phyloP scores from a whole-genome alignment of 2,113 vertebrate genomes.

The Poecile atricapillus region DNA sequence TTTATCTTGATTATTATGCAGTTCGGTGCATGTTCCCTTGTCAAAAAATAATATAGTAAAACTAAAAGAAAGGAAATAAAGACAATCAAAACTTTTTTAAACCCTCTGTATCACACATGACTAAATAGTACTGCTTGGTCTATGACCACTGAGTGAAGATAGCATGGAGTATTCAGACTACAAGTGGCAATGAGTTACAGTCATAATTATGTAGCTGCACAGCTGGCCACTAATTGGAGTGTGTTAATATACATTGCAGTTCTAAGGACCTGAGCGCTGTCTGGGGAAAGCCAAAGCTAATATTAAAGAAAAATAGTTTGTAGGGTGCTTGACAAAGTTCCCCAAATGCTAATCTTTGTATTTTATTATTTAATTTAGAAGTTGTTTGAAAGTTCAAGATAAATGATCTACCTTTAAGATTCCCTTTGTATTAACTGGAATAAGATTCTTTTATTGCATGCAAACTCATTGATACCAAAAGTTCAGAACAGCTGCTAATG shows the following conservation, averaged over 20 bases:
- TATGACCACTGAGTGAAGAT: neutral
- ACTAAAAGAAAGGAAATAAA: neutral
- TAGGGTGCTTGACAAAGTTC: neutral
- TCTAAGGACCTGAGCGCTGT: neutral
- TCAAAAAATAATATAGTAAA: neutral
- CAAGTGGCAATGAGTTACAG: neutral
- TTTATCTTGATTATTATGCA: neutral
- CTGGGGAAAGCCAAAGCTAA: neutral
- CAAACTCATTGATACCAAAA: constrained; percentile 2
- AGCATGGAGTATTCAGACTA: neutral
- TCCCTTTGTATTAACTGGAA: neutral
- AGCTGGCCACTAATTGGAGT: neutral
- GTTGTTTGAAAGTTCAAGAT: neutral
- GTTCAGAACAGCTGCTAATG: constrained; percentile 21
- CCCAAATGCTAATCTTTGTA: neutral
- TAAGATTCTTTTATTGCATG: neutral
- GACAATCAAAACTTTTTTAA: neutral
- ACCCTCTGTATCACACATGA: neutral
- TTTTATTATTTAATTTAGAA: constrained; percentile 42
- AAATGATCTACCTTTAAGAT: neutral
- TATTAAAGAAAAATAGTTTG: neutral
- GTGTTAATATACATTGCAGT: neutral
- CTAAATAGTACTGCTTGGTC: neutral
- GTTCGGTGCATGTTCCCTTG: neutral
- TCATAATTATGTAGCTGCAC: neutral